Conservation (phyloP, 2,797 vertebrate genomes). For the Dermochelys coriacea region DNA sequence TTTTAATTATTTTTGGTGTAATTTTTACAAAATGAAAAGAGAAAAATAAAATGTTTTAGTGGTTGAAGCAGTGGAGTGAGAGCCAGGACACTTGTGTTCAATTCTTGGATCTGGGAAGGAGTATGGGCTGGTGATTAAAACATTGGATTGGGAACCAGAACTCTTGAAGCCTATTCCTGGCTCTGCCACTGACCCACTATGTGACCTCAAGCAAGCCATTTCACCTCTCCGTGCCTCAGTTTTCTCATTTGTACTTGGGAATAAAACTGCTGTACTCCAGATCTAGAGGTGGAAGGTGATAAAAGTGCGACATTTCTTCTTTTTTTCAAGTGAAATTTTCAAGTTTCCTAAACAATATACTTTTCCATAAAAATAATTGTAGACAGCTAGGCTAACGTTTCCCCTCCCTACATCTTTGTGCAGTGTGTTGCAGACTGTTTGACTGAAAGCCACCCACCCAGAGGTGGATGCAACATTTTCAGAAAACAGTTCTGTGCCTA, state of each 20-base stretch:
- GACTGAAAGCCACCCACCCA: not conserved
- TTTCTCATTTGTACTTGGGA: not conserved
- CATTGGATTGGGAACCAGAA: not conserved
- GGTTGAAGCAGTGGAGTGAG: not conserved
- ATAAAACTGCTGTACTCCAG: not conserved
- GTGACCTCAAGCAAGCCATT: not conserved
- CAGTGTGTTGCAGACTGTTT: not conserved
- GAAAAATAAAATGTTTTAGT: not conserved
- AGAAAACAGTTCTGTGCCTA: not conserved
- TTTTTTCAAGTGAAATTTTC: not conserved
- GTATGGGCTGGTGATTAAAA: not conserved
- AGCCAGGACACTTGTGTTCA: not conserved
- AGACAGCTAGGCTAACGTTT: not conserved
- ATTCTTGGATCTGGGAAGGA: not conserved
- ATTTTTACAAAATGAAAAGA: not conserved
- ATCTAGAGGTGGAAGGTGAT: not conserved
- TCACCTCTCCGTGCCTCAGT: not conserved
- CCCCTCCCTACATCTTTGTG: rapidly evolving
- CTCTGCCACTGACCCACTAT: not conserved
- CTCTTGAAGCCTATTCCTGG: not conserved
- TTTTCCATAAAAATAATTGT: not conserved
- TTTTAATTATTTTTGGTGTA: not conserved
- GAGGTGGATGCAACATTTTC: not conserved
- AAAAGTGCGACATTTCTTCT: not conserved
- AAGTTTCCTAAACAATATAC: not conserved